phyloP scores from a whole-genome alignment of 2,113 vertebrate species.

The Aptenodytes patagonicus region DNA sequence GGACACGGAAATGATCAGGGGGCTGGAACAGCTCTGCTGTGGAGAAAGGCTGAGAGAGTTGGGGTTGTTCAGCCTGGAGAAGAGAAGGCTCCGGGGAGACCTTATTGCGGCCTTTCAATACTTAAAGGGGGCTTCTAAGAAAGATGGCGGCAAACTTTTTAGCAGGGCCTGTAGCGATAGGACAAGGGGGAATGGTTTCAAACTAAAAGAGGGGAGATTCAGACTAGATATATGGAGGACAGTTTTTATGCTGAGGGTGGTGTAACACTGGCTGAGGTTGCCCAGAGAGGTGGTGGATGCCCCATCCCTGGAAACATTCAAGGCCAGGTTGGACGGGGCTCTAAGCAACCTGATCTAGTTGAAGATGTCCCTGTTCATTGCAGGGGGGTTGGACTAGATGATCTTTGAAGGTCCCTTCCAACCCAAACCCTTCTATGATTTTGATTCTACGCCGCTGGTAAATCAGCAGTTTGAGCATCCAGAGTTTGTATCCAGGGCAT shows the following conservation, averaged over 20 bases:
- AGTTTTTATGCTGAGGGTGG: accelerated
- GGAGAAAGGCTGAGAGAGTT: too few relatives aligned
- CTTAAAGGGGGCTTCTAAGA: too few relatives aligned
- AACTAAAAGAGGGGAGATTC: too few relatives aligned
- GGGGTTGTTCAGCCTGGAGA: too few relatives aligned
- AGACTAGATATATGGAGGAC: too few relatives aligned
- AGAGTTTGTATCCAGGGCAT: background rate
- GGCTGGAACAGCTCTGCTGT: too few relatives aligned
- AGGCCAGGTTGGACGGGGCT: background rate
- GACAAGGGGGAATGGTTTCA: too few relatives aligned
- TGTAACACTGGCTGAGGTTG: accelerated
- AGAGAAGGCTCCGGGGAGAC: too few relatives aligned
- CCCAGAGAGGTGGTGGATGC: background rate
- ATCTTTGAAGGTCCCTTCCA: background rate
- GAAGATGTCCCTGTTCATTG: background rate
- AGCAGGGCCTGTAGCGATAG: too few relatives aligned
- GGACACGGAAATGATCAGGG: accelerated
- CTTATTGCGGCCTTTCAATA: too few relatives aligned
- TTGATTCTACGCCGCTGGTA: background rate
- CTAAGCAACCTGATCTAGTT: background rate
- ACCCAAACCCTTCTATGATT: too few relatives aligned
- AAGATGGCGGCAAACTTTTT: too few relatives aligned
- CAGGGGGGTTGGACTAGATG: background rate
- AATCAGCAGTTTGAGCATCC: background rate
- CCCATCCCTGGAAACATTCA: background rate